Evolutionary conservation across 2,888 invertebrate genomes (phyloP), one percentile per base, ranked within the genome.

Genomic region (Coleophora flavipennella): DNA sequence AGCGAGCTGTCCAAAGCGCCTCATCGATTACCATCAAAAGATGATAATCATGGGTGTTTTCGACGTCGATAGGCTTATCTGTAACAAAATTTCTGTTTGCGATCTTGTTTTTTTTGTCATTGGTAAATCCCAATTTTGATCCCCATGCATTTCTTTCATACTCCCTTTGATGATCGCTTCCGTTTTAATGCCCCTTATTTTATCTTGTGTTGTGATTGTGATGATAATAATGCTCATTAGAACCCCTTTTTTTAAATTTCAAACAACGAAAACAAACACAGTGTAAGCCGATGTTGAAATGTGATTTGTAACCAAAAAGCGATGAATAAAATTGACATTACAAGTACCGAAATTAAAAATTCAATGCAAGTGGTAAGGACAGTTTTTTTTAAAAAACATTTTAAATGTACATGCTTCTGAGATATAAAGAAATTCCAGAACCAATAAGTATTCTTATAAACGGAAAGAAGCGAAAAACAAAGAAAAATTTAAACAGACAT

Each of bases 1-100:
- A 65, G 81, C 70, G 80, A 78, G 80, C 74, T 62, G 70, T 78
- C 81, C 79, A 74, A 74, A 77, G 74, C 79, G 77, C 78, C 79
- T 72, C 76, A 75, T 66, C 62, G 67, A 78, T 69, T 78, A 83
- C 73, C 81, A 84, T 84, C 84, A 84, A 83, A 84, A 83, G 79
- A 84, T 84, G 78, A 84, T 84, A 76, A 84, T 81, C 84, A 84
- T 84, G 52, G 84, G 84, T 73, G 84, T 84, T 84, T 84, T 84
- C 79, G 84, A 84, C 71, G 84, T 84, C 70, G 84, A 75, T 76
- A 84, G 77, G 79, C 79, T 84, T 83, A 84, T 81, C 84, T 84
- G 84, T 67, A 84, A 84, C 83, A 84, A 76, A 83, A 84, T 78
- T 61, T 62, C 75, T 70, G 67, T 80, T 83, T 81, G 84, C 84